Percentiles rank a stretch among this genome's conserved stretches.
These are phyloP conservation scores for Tigriopus japonicus DNA, from an alignment of 1,140 invertebrate species.

Conservation along the genomic window DNA sequence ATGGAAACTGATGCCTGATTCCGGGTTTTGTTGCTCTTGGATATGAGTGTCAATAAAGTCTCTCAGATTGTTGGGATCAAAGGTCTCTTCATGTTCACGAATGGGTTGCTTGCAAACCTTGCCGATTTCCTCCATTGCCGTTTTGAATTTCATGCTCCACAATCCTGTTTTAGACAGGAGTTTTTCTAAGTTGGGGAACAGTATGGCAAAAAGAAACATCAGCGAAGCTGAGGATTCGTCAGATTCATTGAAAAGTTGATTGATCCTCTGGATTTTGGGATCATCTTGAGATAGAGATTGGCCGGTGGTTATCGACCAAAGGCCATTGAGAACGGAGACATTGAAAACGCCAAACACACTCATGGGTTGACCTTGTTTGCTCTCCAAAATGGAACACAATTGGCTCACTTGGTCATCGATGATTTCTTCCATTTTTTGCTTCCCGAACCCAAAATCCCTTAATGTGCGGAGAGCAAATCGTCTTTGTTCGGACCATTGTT, in stretches of 20 bases:
- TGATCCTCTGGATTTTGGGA: background rate
- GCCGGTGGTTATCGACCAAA: background rate
- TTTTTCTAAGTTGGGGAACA: background rate
- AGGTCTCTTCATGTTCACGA: background rate
- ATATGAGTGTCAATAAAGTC: background rate
- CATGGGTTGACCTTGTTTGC: background rate
- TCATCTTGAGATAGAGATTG: background rate
- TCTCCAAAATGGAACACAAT: background rate
- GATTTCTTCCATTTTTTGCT: conserved; percentile 9
- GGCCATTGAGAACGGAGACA: background rate
- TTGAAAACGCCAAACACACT: background rate
- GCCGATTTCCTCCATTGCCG: background rate
- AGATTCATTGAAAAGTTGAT: background rate
- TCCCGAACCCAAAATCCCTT: conserved; percentile 24
- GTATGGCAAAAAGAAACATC: background rate
- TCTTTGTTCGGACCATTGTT: conserved; percentile 19
- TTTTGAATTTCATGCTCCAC: background rate
- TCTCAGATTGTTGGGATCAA: background rate
- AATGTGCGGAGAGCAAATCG: conserved; percentile 21
- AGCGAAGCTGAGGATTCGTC: background rate
- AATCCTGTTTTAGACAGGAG: background rate
- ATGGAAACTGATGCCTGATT: background rate
- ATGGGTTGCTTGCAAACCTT: background rate
- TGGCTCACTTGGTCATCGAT: background rate
- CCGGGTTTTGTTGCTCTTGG: background rate